Conservation (phyloP, 2,797 vertebrate species). For the Varecia variegata region DNA sequence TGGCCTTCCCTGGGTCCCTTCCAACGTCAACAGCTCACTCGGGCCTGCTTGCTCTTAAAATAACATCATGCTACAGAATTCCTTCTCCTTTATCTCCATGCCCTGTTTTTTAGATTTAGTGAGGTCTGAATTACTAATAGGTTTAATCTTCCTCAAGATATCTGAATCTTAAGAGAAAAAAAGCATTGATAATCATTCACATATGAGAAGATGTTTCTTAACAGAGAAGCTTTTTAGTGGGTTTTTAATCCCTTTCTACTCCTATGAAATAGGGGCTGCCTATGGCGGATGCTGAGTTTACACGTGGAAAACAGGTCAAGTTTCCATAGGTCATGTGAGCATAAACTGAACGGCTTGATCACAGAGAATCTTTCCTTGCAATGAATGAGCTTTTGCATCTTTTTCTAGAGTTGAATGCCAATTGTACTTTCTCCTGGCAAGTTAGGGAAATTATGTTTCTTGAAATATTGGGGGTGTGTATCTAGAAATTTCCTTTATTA, state of each 20-base stretch:
- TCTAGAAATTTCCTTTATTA: background rate
- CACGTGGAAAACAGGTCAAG: background rate
- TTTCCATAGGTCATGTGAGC: background rate
- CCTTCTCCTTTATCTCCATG: background rate
- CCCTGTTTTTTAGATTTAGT: background rate
- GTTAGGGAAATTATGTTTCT: background rate
- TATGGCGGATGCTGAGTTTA: background rate
- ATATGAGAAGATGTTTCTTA: background rate
- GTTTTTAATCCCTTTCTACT: background rate
- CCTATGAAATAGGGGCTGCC: background rate
- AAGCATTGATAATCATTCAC: background rate
- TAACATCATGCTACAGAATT: constrained; percentile 2
- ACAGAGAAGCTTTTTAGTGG: background rate
- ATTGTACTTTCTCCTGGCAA: background rate
- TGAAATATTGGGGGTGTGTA: background rate
- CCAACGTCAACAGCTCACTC: background rate
- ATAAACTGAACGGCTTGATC: background rate
- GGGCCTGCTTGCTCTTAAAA: constrained; percentile 3
- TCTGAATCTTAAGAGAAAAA: constrained; percentile 16
- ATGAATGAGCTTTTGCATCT: background rate
- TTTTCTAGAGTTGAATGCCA: background rate
- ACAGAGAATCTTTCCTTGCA: background rate
- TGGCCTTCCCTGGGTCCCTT: background rate
- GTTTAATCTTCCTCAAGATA: constrained; percentile 31
- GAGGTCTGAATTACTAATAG: constrained; percentile 20